Conservation (phyloP, 2,113 vertebrate species). For the Heliornis fulica region DNA sequence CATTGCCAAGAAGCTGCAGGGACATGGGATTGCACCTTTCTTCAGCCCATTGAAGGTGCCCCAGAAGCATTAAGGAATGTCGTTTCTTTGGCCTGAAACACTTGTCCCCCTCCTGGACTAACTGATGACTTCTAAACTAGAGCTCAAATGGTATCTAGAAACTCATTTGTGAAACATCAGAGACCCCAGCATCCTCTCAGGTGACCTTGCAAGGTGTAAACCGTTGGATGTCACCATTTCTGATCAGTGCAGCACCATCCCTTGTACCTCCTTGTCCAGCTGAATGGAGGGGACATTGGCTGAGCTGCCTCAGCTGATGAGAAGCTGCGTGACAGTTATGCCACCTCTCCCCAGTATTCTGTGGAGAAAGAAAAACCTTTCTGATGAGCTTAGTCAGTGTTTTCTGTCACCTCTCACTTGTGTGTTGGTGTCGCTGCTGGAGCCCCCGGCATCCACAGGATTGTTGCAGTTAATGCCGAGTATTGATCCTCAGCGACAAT, state of each 20-base stretch:
- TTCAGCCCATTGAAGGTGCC: neutral
- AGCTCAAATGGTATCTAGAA: neutral
- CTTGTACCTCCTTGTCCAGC: neutral
- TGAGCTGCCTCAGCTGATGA: neutral
- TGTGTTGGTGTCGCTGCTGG: neutral
- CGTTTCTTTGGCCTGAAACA: neutral
- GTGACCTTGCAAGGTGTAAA: neutral
- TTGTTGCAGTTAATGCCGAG: neutral
- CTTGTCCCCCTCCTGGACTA: fast-evolving
- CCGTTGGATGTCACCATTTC: neutral
- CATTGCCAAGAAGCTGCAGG: neutral
- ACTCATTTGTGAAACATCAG: too few species aligned
- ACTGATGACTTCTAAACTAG: neutral
- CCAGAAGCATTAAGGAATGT: neutral
- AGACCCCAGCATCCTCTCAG: neutral
- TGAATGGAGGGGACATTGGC: neutral
- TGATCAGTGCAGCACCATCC: neutral
- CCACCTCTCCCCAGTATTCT: neutral
- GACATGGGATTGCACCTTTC: fast-evolving
- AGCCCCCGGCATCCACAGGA: neutral
- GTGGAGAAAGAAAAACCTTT: neutral
- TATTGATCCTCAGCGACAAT: neutral
- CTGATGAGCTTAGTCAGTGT: neutral
- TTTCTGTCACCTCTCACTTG: neutral
- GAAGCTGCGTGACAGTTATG: fast-evolving